These are phyloP conservation scores for Trachelus iudaicus DNA, from an alignment of 2,888 invertebrate species.

Conservation along the genomic window DNA sequence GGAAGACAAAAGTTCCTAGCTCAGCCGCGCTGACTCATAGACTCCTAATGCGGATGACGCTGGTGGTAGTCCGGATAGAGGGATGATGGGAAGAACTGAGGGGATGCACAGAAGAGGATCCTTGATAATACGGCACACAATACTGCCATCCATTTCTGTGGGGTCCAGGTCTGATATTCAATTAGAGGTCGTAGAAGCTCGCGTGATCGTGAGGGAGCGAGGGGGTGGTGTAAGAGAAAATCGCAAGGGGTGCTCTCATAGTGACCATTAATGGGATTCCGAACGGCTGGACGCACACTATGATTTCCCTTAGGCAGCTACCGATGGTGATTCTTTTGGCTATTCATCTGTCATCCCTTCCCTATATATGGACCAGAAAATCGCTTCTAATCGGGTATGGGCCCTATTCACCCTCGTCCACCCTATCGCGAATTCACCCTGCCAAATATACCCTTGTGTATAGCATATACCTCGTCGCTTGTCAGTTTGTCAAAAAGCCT, in stretches of 20 bases:
- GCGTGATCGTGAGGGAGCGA: neutral
- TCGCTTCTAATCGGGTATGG: neutral
- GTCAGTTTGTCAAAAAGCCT: neutral
- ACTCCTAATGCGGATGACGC: neutral
- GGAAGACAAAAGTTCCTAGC: neutral
- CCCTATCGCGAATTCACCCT: neutral
- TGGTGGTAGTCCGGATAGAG: neutral
- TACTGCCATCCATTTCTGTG: neutral
- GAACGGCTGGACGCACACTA: neutral
- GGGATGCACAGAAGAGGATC: neutral
- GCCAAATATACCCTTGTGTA: neutral
- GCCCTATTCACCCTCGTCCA: neutral
- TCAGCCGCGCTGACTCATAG: neutral
- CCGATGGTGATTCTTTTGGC: neutral
- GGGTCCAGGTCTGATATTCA: neutral
- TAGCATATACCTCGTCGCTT: neutral
- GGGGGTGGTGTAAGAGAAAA: neutral
- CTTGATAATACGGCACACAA: neutral
- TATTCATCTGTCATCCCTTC: neutral
- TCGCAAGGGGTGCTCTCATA: neutral
- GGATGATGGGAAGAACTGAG: neutral
- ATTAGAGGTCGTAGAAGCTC: neutral
- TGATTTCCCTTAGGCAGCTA: neutral
- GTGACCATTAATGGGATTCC: conserved; percentile 4
- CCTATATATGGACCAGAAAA: neutral